Percentiles rank a stretch among this genome's conserved stretches.
Evolutionary conservation across 2,797 vertebrate genomes (phyloP).

Genomic region (Lagocephalus sceleratus): DNA sequence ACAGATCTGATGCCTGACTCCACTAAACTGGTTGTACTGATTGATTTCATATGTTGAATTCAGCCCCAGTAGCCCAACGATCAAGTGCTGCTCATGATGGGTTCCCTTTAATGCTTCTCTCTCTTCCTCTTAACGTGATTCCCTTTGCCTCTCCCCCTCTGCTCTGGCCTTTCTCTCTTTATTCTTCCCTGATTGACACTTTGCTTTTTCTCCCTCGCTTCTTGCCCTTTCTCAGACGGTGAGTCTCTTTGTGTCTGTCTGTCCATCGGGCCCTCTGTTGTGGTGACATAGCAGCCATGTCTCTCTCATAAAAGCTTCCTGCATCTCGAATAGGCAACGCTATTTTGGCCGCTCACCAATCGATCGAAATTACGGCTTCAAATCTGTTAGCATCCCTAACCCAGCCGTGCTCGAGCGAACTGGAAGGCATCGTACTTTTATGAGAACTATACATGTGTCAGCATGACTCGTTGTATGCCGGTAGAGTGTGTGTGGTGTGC

Average conservation of each 20-base stretch:
- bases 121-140: conserved; percentile 12
- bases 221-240: conserved; percentile 73
- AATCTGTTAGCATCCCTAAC: conserved; percentile 1
- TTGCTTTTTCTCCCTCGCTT: conserved; percentile 70
- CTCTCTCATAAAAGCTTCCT: conserved; percentile 60
- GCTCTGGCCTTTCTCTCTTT: conserved; percentile 44
- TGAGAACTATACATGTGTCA: conserved; percentile 62
- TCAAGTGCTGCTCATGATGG: conserved; percentile 59
- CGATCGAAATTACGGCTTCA: not conserved
- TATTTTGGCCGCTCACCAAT: conserved; percentile 33
- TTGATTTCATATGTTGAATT: conserved; percentile 49
- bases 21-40: conserved; percentile 53
- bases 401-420: conserved; percentile 10
- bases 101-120: conserved; percentile 71
- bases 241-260: conserved; percentile 64
- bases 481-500: conserved; percentile 45
- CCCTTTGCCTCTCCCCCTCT: conserved; percentile 33
- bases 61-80: conserved; percentile 48
- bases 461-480: conserved; percentile 61
- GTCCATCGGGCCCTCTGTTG: conserved; percentile 44
- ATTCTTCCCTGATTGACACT: conserved; percentile 62
- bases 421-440: conserved; percentile 36
- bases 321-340: conserved; percentile 23
- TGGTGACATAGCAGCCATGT: conserved; percentile 56
- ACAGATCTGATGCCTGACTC: conserved; percentile 41